phyloP scores from a whole-genome alignment of 2,888 invertebrate species.

The Coleophora flavipennella region DNA sequence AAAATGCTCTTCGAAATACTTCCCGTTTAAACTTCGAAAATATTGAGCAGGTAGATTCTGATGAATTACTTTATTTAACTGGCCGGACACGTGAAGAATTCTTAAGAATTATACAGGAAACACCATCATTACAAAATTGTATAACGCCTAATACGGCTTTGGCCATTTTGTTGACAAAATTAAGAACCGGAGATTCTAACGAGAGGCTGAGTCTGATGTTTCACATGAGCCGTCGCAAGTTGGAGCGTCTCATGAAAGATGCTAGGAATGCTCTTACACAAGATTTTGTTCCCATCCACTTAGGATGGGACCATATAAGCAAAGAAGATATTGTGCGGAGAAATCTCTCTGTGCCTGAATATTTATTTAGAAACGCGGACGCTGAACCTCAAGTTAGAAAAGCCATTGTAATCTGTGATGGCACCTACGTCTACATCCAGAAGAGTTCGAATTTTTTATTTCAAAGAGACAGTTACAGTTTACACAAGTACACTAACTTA shows the following conservation, averaged over 20 bases:
- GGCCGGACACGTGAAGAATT: neutral
- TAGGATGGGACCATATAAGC: neutral
- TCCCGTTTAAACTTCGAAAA: neutral
- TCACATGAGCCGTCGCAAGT: neutral
- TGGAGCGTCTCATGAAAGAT: neutral
- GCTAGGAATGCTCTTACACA: neutral
- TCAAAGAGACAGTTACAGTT: slow-evolving; percentile 9
- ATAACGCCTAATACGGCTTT: neutral
- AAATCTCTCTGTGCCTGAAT: neutral
- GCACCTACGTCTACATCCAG: slow-evolving; percentile 6
- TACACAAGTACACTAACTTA: slow-evolving; percentile 14
- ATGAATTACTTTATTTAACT: neutral
- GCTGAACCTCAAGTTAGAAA: neutral
- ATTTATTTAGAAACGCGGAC: neutral
- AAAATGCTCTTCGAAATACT: neutral
- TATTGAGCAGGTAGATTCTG: neutral
- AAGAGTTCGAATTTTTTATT: slow-evolving; percentile 8
- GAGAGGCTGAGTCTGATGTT: neutral
- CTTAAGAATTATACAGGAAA: neutral
- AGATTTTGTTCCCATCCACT: neutral
- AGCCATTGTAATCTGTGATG: neutral
- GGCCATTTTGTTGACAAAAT: neutral
- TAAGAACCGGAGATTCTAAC: neutral
- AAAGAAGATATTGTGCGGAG: neutral
- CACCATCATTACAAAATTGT: neutral